Conservation (phyloP, 1,140 invertebrate species). For the Colletes gigas region DNA sequence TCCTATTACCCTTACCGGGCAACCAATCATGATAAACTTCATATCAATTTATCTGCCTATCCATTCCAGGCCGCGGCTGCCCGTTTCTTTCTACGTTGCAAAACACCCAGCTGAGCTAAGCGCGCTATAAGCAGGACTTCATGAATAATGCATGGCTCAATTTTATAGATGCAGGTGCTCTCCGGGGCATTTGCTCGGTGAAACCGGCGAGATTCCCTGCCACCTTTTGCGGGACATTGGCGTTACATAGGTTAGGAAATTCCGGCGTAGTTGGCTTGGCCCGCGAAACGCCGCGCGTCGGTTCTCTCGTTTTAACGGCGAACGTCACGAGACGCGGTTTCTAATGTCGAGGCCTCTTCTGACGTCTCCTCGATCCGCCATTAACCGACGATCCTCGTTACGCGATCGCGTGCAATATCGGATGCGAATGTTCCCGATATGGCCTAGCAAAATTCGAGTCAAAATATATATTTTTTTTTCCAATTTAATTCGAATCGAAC, state of each 20-base stretch:
- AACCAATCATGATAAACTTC: conserved; percentile 39
- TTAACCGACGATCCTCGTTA: too few species aligned
- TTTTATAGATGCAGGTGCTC: conserved; percentile 67
- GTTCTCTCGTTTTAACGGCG: conserved; percentile 16
- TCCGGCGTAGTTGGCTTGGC: conserved; percentile 46
- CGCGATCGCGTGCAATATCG: too few species aligned
- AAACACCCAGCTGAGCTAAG: conserved; percentile 55
- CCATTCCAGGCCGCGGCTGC: conserved; percentile 38
- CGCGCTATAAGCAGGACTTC: conserved; percentile 47
- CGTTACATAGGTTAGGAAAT: conserved; percentile 56
- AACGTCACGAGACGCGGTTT: conserved; percentile 28
- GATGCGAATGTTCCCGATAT: too few species aligned
- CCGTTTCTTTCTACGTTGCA: conserved; percentile 53
- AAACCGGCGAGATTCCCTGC: conserved; percentile 61
- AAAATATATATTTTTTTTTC: too few species aligned
- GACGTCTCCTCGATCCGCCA: too few species aligned
- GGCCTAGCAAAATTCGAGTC: too few species aligned
- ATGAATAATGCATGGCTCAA: conserved; percentile 68
- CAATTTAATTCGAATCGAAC: too few species aligned
- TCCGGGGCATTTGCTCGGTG: conserved; percentile 54
- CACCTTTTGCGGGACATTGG: conserved; percentile 53
- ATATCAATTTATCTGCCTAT: conserved; percentile 51
- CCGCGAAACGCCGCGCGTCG: conserved; percentile 27
- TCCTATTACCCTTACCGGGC: conserved; percentile 30
- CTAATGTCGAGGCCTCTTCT: too few species aligned